Conservation (phyloP, 1,140 invertebrate species). For the Zaprionus vittiger region DNA sequence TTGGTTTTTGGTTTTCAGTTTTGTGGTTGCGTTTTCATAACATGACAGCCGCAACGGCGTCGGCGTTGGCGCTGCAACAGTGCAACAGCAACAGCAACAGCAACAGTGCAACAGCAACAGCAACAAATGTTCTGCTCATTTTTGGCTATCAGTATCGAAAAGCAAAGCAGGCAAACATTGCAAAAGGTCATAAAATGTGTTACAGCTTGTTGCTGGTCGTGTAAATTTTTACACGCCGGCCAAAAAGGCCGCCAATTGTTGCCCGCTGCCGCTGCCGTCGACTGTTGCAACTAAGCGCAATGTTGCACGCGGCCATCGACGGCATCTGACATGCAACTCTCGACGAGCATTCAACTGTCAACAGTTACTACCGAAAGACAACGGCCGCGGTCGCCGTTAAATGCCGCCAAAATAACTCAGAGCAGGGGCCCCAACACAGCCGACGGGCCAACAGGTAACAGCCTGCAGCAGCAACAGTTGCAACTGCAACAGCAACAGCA, state of each 20-base stretch:
- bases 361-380: conserved; percentile 81
- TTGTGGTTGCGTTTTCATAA: conserved; percentile 67
- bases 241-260: conserved; percentile 71
- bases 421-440: conserved; percentile 38
- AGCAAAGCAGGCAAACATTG: conserved; percentile 48
- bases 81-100: conserved; percentile 23
- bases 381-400: conserved; percentile 58
- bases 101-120: conserved; percentile 6
- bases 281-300: conserved; percentile 34
- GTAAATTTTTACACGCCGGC: conserved; percentile 77
- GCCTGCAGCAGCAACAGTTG: conserved; percentile 27
- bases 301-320: conserved; percentile 32
- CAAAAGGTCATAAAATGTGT: conserved; percentile 81
- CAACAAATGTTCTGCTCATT: conserved; percentile 58
- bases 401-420: conserved; percentile 80
- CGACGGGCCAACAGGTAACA: conserved; percentile 24
- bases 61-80: conserved; percentile 6
- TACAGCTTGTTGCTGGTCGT: conserved; percentile 73
- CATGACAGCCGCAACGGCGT: conserved; percentile 52
- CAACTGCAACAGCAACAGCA: conserved; percentile 28
- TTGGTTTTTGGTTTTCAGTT: conserved; percentile 29
- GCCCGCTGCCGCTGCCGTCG: neutral
- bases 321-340: conserved; percentile 74
- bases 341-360: conserved; percentile 82
- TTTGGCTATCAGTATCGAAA: conserved; percentile 74